Conservation (phyloP, 2,888 invertebrate genomes). For the Bombylius discolor region DNA sequence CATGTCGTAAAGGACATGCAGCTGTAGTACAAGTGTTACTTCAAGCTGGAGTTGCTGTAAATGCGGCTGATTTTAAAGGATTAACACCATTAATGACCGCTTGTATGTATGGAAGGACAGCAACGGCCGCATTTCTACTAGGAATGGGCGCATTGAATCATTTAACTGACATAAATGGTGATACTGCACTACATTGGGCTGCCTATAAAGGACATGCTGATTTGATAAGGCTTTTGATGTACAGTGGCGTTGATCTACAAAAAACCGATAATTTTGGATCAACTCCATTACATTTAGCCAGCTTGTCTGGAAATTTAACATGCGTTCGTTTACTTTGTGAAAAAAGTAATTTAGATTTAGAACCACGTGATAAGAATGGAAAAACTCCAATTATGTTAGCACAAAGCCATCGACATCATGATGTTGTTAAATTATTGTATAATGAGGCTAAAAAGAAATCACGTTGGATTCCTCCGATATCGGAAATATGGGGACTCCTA, state of each 20-base stretch:
- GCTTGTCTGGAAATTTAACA: conserved; percentile 73
- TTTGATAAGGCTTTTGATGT: conserved; percentile 72
- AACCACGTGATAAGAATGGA: conserved; percentile 79
- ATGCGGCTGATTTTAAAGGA: conserved; percentile 75
- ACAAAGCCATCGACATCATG: conserved; percentile 73
- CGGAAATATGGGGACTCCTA: conserved; percentile 76
- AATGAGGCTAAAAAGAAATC: conserved; percentile 69
- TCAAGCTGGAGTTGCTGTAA: conserved; percentile 76
- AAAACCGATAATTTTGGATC: conserved; percentile 88
- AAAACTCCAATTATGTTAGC: conserved; percentile 85
- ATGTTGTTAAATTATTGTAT: conserved; percentile 68
- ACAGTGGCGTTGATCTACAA: conserved; percentile 79
- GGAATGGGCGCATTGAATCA: conserved; percentile 82
- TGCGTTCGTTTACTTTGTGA: conserved; percentile 80
- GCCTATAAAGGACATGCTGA: conserved; percentile 88
- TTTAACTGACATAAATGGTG: conserved; percentile 81
- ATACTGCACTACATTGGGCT: conserved; percentile 88
- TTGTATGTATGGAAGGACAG: conserved; percentile 85
- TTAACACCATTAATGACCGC: conserved; percentile 84
- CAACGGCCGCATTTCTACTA: conserved; percentile 77
- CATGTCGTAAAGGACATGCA: conserved; percentile 83
- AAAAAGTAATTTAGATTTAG: conserved; percentile 78
- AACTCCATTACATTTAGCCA: conserved; percentile 80
- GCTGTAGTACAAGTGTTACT: conserved; percentile 69
- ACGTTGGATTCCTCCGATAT: conserved; percentile 76